phyloP scores from a whole-genome alignment of 2,113 vertebrate species.

The Chiloscyllium plagiosum region DNA sequence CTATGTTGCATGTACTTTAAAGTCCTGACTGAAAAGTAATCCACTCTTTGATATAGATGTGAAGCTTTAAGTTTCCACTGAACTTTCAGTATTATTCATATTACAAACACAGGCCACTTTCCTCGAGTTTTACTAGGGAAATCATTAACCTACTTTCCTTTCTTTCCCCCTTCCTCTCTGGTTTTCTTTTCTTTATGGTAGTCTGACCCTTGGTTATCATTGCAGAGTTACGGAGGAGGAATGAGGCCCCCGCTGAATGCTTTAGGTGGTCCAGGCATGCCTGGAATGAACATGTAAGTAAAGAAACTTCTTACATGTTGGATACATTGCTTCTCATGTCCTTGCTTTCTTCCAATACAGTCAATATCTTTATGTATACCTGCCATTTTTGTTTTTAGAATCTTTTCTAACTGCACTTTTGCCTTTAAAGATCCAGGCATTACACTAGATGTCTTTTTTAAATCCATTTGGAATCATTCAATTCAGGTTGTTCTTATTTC shows the following conservation, averaged over 20 bases:
- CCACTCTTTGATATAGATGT: neutral
- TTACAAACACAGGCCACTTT: conserved; percentile 30
- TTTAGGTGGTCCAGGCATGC: conserved; percentile 91
- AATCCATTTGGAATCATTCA: neutral
- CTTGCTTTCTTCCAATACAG: neutral
- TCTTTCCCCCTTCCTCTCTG: conserved; percentile 69
- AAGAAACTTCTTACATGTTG: neutral
- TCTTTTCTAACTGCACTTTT: neutral
- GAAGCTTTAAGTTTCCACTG: conserved; percentile 17
- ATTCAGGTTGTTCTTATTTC: neutral
- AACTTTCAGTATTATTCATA: neutral
- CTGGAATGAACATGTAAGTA: conserved; percentile 94
- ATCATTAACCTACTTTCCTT: conserved; percentile 73
- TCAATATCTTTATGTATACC: neutral
- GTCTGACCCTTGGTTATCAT: conserved; percentile 76
- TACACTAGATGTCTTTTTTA: neutral
- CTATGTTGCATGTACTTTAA: neutral
- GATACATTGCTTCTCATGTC: neutral
- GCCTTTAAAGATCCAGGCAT: neutral
- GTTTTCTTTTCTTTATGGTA: conserved; percentile 59
- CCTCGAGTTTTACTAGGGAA: conserved; percentile 48
- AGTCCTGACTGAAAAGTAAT: neutral
- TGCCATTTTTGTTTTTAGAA: neutral
- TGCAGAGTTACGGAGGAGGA: conserved; percentile 91
- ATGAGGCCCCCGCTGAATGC: conserved; percentile 97